These are phyloP conservation scores for Gymnothorax reevesii DNA, from an alignment of 2,797 vertebrate genomes.

Conservation along the genomic window DNA sequence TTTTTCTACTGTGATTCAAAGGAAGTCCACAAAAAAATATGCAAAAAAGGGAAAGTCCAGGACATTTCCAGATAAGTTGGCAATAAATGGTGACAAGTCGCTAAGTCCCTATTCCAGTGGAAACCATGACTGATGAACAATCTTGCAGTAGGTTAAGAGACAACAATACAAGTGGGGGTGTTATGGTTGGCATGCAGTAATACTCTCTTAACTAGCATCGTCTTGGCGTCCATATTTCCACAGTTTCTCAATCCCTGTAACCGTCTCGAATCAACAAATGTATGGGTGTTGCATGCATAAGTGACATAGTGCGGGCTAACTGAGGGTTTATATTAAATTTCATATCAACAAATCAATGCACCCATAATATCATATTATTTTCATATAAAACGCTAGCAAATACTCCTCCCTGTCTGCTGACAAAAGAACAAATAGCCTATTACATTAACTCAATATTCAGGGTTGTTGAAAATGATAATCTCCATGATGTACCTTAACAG, in stretches of 20 bases:
- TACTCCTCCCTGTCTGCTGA: not conserved
- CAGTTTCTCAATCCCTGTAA: not conserved
- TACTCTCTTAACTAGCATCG: not conserved
- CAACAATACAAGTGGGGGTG: too few species aligned
- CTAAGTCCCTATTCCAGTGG: not conserved
- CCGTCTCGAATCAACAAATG: not conserved
- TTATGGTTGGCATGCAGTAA: not conserved
- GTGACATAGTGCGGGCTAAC: not conserved
- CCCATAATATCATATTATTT: not conserved
- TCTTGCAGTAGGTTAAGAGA: not conserved
- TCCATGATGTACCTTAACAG: not conserved
- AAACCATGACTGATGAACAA: not conserved
- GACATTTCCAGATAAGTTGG: not conserved
- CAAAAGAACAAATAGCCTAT: not conserved
- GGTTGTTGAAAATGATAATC: not conserved
- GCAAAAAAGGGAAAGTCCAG: conserved; percentile 9
- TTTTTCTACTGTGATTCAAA: not conserved
- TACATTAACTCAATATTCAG: not conserved
- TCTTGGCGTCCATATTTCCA: not conserved
- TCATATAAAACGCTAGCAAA: not conserved
- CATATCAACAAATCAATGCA: too few species aligned
- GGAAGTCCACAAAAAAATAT: not conserved
- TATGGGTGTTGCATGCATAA: not conserved
- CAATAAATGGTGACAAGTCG: not conserved
- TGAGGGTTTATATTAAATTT: not conserved